Percentiles rank a stretch among this genome's conserved stretches.
These are phyloP conservation scores for Hippocampus comes DNA, from an alignment of 2,113 vertebrate genomes.

Conservation along the genomic window DNA sequence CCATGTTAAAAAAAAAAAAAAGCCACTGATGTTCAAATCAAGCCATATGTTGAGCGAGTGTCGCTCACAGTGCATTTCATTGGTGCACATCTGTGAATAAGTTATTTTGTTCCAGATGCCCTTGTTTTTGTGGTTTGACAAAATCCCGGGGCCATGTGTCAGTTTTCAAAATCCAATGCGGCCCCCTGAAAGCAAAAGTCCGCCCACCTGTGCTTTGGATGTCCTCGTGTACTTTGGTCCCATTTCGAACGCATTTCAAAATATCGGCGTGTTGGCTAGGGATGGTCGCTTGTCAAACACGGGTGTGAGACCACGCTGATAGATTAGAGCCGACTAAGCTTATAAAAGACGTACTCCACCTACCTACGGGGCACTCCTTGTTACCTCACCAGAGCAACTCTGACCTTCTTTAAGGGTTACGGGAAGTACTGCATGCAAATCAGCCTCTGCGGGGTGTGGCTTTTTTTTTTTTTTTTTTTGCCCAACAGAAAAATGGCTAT, in stretches of 20 bases:
- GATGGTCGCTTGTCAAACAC: slow-evolving; percentile 7
- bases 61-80: too few relatives aligned
- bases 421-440: background rate
- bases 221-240: background rate
- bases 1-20: too few relatives aligned
- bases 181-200: background rate
- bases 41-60: too few relatives aligned
- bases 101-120: background rate
- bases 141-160: background rate
- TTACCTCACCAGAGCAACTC: background rate
- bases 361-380: slow-evolving; percentile 37
- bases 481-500: too few relatives aligned
- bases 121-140: background rate
- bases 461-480: background rate
- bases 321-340: slow-evolving; percentile 14
- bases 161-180: background rate
- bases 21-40: too few relatives aligned
- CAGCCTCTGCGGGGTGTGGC: background rate
- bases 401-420: slow-evolving; percentile 15
- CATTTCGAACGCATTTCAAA: background rate
- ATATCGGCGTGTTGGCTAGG: background rate
- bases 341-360: slow-evolving; percentile 21
- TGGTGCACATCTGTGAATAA: background rate
- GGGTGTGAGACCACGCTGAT: slow-evolving; percentile 21
- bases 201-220: background rate